phyloP scores from a whole-genome alignment of 2,888 invertebrate species.

The Sarcophaga carnaria region DNA sequence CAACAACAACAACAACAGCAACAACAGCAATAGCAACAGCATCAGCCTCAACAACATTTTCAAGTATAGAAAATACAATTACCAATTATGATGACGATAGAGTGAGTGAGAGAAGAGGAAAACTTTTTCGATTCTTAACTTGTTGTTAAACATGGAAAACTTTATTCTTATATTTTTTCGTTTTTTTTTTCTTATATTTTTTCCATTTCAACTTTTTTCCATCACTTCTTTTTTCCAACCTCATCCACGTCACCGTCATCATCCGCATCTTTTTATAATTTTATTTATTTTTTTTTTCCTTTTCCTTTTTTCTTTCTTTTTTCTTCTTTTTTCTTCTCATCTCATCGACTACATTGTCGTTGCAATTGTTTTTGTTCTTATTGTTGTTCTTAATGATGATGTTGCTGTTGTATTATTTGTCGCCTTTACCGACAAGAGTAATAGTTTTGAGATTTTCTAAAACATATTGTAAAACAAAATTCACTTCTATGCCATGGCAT shows the following conservation, averaged over 20 bases:
- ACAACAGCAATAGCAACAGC: conserved; percentile 20
- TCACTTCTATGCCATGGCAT: conserved; percentile 11
- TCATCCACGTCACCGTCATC: not conserved
- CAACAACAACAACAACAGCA: conserved; percentile 24
- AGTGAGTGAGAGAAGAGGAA: conserved; percentile 35
- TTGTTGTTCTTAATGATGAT: conserved; percentile 8
- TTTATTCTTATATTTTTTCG: conserved; percentile 28
- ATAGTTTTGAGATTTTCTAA: conserved; percentile 49
- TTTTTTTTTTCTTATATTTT: not conserved
- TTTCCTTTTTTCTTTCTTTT: not conserved
- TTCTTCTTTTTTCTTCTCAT: not conserved
- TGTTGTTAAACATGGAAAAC: conserved; percentile 63
- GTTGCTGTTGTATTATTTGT: conserved; percentile 54
- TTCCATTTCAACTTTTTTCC: not conserved
- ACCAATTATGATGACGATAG: conserved; percentile 66
- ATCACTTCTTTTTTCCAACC: not conserved
- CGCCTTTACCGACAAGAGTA: conserved; percentile 48
- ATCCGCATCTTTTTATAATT: no score
- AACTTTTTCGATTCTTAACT: conserved; percentile 63
- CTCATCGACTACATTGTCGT: not conserved
- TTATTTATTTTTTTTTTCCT: not conserved
- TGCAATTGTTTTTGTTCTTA: not conserved
- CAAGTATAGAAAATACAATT: conserved; percentile 64
- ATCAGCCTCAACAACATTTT: conserved; percentile 26
- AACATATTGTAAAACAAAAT: conserved; percentile 58